Percentiles rank a stretch among this genome's conserved stretches.
Conservation (phyloP, 1,140 invertebrate genomes). For the Cyphomyrmex costatus region DNA sequence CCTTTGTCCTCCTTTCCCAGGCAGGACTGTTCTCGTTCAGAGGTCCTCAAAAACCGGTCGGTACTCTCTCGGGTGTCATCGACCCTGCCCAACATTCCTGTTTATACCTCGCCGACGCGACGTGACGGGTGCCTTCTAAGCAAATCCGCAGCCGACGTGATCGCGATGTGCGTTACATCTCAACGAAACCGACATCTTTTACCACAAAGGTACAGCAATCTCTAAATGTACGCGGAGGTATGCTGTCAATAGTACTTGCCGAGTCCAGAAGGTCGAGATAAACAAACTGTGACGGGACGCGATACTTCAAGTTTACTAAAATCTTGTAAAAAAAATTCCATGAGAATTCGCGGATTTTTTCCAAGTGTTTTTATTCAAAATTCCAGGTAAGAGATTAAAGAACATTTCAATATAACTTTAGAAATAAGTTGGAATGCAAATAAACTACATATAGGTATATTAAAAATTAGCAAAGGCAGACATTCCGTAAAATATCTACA, state of each 20-base stretch:
- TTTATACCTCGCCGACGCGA: conserved; percentile 69
- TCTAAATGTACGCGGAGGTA: neutral
- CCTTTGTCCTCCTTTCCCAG: conserved; percentile 69
- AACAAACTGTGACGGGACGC: neutral
- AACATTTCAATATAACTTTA: too few species aligned
- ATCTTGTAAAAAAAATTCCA: too few species aligned
- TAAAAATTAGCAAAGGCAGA: too few species aligned
- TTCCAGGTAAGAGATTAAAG: too few species aligned
- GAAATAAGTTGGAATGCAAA: too few species aligned
- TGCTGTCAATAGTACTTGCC: neutral
- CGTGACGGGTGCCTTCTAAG: conserved; percentile 55
- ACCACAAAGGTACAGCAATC: conserved; percentile 17
- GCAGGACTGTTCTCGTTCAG: conserved; percentile 67
- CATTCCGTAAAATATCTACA: too few species aligned
- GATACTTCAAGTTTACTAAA: too few species aligned
- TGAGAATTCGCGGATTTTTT: too few species aligned
- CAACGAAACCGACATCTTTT: conserved; percentile 32
- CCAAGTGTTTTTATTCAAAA: too few species aligned
- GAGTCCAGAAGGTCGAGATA: neutral
- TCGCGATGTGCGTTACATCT: conserved; percentile 41
- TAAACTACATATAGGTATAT: too few species aligned
- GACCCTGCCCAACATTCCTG: conserved; percentile 79
- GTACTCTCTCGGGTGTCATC: conserved; percentile 73
- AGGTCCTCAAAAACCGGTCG: conserved; percentile 78
- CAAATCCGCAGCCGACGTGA: conserved; percentile 46